Base-by-base conservation (phyloP, 2,797 vertebrate species). In the Champsocephalus gunnari region DNA sequence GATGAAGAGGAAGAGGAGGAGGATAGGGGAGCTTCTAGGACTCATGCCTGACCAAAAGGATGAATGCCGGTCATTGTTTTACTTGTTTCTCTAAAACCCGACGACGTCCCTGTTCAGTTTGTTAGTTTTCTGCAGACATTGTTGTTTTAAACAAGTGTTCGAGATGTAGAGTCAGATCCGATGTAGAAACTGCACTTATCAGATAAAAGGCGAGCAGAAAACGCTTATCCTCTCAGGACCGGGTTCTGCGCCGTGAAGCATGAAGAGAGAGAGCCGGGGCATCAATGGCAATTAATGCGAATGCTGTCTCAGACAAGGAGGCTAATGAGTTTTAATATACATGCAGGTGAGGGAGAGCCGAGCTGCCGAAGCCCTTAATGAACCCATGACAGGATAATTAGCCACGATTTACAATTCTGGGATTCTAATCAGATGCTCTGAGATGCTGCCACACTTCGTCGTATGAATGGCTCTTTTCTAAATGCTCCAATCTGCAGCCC, bases 321-420 rank as follows among this genome's bases (percentile, higher is more conserved):
- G 95, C 96, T 99, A 99, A 99, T 98, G 96, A 98, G 96, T 97
- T 98, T 97, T 98, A 98, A 98, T 97, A 98, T 97, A 96, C 96
- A 97, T 94, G 96, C 97, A 99, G 97, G 97, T 99, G 96, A 98
- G 96, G 95, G 95, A 96, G 95, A 97, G 96, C 96, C 96, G 96
- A 96, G 96, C 96, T 94, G 96, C 96, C 96, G 96, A 96, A 96
- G 96, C 96, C 96, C 97, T 97, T 98, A 99, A 99, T 98, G 97
- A 99, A 98, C 96, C 96, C 96, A 96, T 97, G 97, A 98, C 98
- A 98, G 97, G 95, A 96, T 98, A 99, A 99, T 99, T 99, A 99
- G 96, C 96, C 94, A 96, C 96, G 96, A 98, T 99, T 99, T 99
- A 97, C 97, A 97, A 98, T 98, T 97, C 96, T 96, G 92, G 95